These are phyloP conservation scores for Himalopsyche kuldschensis DNA, from an alignment of 2,888 invertebrate species.

Conservation along the genomic window DNA sequence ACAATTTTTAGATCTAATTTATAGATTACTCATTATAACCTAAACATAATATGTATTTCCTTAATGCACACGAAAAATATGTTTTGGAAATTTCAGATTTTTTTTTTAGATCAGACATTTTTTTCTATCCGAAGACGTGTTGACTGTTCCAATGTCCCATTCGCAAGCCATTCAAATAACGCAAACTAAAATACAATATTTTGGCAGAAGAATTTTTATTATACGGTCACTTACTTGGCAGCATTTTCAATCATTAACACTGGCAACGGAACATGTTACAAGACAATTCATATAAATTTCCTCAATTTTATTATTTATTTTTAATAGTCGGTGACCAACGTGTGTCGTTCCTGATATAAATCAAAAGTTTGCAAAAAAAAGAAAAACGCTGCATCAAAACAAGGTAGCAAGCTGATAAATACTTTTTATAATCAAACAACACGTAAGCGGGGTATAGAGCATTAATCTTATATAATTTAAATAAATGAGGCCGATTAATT, in stretches of 20 bases:
- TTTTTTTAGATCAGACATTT: too few relatives aligned
- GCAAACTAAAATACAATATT: not conserved
- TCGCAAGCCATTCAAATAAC: too few relatives aligned
- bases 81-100: too few relatives aligned
- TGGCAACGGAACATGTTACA: not conserved
- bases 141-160: too few relatives aligned
- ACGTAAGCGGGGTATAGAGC: not conserved
- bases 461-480: not conserved
- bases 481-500: not conserved
- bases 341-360: not conserved
- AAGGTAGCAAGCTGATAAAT: not conserved
- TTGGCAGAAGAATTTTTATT: conserved; percentile 10
- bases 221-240: conserved; percentile 13
- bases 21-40: too few relatives aligned
- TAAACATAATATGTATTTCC: too few relatives aligned
- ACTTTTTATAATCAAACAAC: not conserved
- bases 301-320: not conserved
- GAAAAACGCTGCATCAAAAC: not conserved
- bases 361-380: not conserved
- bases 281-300: not conserved
- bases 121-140: too few relatives aligned
- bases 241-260: not conserved
- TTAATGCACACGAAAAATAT: too few relatives aligned
- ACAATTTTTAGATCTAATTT: too few relatives aligned
- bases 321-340: not conserved